Conservation (phyloP, 2,797 vertebrate genomes). For the Sciurus carolinensis region DNA sequence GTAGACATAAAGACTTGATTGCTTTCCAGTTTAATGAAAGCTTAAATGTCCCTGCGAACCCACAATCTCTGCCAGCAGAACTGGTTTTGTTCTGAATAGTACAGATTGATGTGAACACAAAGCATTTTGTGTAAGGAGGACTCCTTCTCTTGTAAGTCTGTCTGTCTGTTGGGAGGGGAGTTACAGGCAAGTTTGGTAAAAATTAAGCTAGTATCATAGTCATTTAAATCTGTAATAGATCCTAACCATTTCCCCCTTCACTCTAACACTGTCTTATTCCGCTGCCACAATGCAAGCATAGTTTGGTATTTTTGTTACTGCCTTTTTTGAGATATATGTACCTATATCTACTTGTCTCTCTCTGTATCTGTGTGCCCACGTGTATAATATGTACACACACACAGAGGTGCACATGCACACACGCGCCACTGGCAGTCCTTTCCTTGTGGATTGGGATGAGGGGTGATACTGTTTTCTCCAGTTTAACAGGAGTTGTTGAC, state of each 20-base stretch:
- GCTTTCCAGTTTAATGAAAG: constrained; percentile 92
- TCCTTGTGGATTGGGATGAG: constrained; percentile 84
- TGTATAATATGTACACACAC: constrained; percentile 21
- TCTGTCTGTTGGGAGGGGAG: constrained; percentile 86
- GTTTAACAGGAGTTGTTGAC: constrained; percentile 86
- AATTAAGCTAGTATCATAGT: constrained; percentile 88
- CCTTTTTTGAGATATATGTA: constrained; percentile 87
- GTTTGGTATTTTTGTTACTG: constrained; percentile 88
- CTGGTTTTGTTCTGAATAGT: constrained; percentile 89
- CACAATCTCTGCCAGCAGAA: constrained; percentile 93
- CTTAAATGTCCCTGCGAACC: constrained; percentile 93
- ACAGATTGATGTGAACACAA: constrained; percentile 87
- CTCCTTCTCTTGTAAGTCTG: constrained; percentile 87
- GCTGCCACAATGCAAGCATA: constrained; percentile 90
- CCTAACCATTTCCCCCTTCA: constrained; percentile 86
- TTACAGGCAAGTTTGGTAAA: constrained; percentile 89
- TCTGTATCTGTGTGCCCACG: constrained; percentile 67
- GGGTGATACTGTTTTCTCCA: constrained; percentile 80
- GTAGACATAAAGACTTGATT: constrained; percentile 92
- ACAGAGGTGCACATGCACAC: background rate
- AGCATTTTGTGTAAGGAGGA: constrained; percentile 86
- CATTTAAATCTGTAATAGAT: constrained; percentile 83
- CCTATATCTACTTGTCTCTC: constrained; percentile 59
- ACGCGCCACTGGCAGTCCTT: constrained; percentile 86
- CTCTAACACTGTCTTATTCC: constrained; percentile 87